phyloP scores from a whole-genome alignment of 1,140 invertebrate species.

The Cardiocondyla obscurior region DNA sequence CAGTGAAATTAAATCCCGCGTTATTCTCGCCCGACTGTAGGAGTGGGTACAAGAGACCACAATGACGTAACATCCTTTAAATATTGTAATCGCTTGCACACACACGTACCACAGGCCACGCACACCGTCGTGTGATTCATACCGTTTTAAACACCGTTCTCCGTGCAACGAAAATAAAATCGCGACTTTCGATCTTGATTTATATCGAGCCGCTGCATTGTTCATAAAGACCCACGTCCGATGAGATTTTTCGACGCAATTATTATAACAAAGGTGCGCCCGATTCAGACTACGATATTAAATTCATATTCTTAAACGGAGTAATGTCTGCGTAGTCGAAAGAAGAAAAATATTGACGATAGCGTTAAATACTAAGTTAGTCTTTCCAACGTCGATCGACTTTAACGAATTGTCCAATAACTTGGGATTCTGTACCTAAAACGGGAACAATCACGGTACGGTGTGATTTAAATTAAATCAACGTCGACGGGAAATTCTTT shows the following conservation, averaged over 20 bases:
- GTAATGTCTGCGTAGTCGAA: neutral
- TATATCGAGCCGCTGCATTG: neutral
- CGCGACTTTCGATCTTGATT: neutral
- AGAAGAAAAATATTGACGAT: neutral
- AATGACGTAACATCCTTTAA: slow-evolving; percentile 25
- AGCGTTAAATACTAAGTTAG: neutral
- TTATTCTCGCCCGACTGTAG: slow-evolving; percentile 23
- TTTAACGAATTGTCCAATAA: slow-evolving; percentile 32
- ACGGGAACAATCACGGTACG: neutral
- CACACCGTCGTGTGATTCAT: neutral
- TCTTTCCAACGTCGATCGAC: neutral
- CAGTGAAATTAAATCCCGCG: slow-evolving; percentile 37
- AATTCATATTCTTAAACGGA: neutral
- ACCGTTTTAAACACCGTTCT: neutral
- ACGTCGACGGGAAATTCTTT: slow-evolving; percentile 14
- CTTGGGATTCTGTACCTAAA: neutral
- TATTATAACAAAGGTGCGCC: neutral
- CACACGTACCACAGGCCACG: neutral
- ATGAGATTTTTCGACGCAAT: neutral
- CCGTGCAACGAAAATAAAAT: slow-evolving; percentile 3
- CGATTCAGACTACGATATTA: neutral
- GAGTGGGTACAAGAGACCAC: neutral
- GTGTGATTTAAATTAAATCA: slow-evolving; percentile 30
- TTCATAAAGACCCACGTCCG: neutral
- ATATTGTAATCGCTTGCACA: neutral